phyloP scores from a whole-genome alignment of 2,113 vertebrate genomes.

The Picathartes gymnocephalus region DNA sequence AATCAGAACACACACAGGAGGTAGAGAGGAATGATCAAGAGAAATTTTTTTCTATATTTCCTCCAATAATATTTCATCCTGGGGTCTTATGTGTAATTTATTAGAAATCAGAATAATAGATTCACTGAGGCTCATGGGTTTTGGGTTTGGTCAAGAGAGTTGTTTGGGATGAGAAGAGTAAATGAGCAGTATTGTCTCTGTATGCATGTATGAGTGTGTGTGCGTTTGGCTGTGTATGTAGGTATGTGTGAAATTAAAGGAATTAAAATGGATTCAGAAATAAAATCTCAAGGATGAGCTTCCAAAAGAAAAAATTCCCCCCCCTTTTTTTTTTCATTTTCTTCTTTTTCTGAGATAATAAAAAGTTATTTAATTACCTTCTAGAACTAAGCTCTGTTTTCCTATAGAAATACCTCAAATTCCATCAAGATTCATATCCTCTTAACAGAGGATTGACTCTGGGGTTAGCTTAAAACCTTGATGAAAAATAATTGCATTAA shows the following conservation, averaged over 20 bases:
- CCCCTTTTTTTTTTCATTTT: fast-evolving
- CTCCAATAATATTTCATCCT: neutral
- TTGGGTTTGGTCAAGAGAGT: neutral
- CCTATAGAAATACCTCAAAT: neutral
- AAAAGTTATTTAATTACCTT: neutral
- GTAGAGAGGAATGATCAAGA: neutral
- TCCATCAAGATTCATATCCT: neutral
- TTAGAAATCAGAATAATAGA: neutral
- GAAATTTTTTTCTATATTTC: neutral
- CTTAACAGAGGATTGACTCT: neutral
- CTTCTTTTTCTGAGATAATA: neutral
- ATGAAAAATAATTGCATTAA: neutral
- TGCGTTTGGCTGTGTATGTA: too few relatives aligned
- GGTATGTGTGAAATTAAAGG: too few relatives aligned
- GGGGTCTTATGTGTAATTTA: neutral
- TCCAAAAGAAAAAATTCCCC: neutral
- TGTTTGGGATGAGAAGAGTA: neutral
- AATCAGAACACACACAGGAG: neutral
- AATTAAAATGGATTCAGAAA: neutral
- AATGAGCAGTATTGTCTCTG: neutral
- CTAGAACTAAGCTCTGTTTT: neutral
- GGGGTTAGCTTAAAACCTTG: neutral
- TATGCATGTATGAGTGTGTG: fast-evolving
- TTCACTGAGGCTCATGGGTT: neutral
- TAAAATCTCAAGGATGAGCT: neutral